These are phyloP conservation scores for Argynnis bischoffii DNA, from an alignment of 2,888 invertebrate genomes.

Conservation along the genomic window DNA sequence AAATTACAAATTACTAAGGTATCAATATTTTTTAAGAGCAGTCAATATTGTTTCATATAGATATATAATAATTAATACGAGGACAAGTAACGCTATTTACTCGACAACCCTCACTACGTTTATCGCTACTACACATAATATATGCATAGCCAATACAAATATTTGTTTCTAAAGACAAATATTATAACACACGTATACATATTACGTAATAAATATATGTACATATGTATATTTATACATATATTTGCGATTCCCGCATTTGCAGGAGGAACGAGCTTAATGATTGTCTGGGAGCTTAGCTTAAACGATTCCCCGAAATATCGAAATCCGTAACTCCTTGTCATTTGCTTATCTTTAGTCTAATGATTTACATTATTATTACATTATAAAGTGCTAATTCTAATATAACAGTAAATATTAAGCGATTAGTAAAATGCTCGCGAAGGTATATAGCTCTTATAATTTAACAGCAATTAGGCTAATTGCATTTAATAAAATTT, in stretches of 20 bases:
- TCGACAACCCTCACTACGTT: too few species aligned
- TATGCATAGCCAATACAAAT: too few species aligned
- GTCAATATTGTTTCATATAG: too few species aligned
- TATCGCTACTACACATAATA: too few species aligned
- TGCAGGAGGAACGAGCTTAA: background rate
- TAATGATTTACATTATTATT: constrained; percentile 38
- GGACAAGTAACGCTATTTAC: too few species aligned
- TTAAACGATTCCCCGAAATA: constrained; percentile 59
- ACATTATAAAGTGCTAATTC: constrained; percentile 23
- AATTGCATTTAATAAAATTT: too few species aligned
- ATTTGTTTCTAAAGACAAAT: background rate
- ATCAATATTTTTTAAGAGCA: too few species aligned
- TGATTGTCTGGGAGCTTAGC: constrained; percentile 43
- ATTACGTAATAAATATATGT: background rate
- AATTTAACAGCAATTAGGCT: too few species aligned
- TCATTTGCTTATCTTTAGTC: constrained; percentile 58
- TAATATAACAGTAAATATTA: constrained; percentile 15
- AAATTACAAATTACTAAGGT: too few species aligned
- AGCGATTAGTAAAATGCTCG: constrained; percentile 18
- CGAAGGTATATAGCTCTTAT: background rate
- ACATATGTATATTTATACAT: background rate
- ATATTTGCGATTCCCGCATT: background rate
- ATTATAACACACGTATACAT: background rate
- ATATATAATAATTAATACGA: too few species aligned
- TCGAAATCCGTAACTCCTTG: constrained; percentile 59